These are phyloP conservation scores for Tetragonisca angustula DNA, from an alignment of 2,888 invertebrate species.

Conservation along the genomic window DNA sequence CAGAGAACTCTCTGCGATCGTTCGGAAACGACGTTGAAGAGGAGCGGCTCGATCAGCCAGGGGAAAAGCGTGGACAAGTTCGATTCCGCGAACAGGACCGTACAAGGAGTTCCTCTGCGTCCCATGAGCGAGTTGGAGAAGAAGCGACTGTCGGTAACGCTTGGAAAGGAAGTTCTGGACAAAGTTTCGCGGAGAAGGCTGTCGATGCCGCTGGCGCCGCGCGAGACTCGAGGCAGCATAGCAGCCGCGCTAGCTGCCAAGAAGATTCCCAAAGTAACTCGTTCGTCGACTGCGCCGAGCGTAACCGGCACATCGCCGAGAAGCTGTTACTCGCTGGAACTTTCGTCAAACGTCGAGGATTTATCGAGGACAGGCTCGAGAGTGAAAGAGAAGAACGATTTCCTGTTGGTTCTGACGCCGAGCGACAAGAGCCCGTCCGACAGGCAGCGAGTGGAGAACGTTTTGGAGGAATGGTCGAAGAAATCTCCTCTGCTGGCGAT, in stretches of 20 bases:
- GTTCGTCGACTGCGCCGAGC: slow-evolving; percentile 11
- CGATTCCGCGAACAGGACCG: slow-evolving; percentile 61
- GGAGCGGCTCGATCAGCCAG: slow-evolving; percentile 78
- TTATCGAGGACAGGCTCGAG: not conserved
- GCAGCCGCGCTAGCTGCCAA: slow-evolving; percentile 85
- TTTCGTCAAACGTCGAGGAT: slow-evolving; percentile 1
- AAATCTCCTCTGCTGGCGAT: slow-evolving; percentile 78
- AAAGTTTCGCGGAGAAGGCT: slow-evolving; percentile 85
- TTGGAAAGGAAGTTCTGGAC: slow-evolving; percentile 90
- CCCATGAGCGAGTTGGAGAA: slow-evolving; percentile 89
- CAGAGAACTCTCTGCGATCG: not conserved
- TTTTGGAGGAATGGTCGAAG: slow-evolving; percentile 84
- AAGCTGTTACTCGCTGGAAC: slow-evolving; percentile 60
- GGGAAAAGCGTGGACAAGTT: slow-evolving; percentile 72
- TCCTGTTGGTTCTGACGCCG: slow-evolving; percentile 84
- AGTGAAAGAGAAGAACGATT: slow-evolving; percentile 81
- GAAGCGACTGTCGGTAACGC: slow-evolving; percentile 88
- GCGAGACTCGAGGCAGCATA: slow-evolving; percentile 86
- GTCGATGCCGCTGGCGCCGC: slow-evolving; percentile 76
- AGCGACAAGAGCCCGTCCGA: slow-evolving; percentile 74
- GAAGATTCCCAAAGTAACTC: slow-evolving; percentile 63
- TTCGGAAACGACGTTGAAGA: slow-evolving; percentile 63
- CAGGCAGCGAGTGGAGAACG: slow-evolving; percentile 80
- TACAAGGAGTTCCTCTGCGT: slow-evolving; percentile 37
- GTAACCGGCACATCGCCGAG: slow-evolving; percentile 52